phyloP scores from a whole-genome alignment of 1,140 invertebrate genomes.

The Caenorhabditis latens region DNA sequence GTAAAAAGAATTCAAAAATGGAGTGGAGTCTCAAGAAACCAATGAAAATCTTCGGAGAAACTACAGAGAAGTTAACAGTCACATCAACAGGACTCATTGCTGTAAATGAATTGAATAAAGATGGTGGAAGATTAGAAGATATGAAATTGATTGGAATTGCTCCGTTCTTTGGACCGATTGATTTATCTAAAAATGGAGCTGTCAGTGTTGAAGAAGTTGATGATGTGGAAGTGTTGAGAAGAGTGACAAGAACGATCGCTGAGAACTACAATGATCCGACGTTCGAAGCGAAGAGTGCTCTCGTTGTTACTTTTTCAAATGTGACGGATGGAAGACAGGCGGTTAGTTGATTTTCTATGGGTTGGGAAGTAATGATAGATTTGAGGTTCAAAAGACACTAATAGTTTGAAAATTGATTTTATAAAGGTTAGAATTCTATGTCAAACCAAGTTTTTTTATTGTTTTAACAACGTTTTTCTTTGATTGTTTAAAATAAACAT shows the following conservation, averaged over 20 bases:
- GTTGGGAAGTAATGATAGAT: too few species aligned
- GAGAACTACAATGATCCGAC: conserved; percentile 66
- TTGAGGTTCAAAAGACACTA: too few species aligned
- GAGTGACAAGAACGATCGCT: conserved; percentile 68
- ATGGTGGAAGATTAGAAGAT: conserved; percentile 69
- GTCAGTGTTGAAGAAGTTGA: conserved; percentile 73
- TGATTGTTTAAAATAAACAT: not conserved
- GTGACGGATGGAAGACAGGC: conserved; percentile 66
- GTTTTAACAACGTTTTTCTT: not conserved
- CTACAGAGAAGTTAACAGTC: conserved; percentile 70
- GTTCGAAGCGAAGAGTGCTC: conserved; percentile 70
- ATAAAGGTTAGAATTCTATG: too few species aligned
- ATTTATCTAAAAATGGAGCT: conserved; percentile 68
- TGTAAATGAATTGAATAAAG: conserved; percentile 66
- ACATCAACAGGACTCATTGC: conserved; percentile 74
- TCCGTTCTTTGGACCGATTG: conserved; percentile 76
- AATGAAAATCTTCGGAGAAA: conserved; percentile 72
- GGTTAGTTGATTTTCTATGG: not conserved
- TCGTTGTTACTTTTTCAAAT: conserved; percentile 72
- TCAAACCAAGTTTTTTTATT: not conserved
- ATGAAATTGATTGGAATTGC: conserved; percentile 72
- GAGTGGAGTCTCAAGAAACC: conserved; percentile 72
- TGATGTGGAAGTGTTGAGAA: conserved; percentile 68
- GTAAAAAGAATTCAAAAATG: conserved; percentile 70
- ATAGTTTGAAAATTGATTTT: too few species aligned